Percentiles rank a stretch among this genome's conserved stretches.
These are phyloP conservation scores for Carduelis carduelis DNA, from an alignment of 2,797 vertebrate species.

Conservation along the genomic window DNA sequence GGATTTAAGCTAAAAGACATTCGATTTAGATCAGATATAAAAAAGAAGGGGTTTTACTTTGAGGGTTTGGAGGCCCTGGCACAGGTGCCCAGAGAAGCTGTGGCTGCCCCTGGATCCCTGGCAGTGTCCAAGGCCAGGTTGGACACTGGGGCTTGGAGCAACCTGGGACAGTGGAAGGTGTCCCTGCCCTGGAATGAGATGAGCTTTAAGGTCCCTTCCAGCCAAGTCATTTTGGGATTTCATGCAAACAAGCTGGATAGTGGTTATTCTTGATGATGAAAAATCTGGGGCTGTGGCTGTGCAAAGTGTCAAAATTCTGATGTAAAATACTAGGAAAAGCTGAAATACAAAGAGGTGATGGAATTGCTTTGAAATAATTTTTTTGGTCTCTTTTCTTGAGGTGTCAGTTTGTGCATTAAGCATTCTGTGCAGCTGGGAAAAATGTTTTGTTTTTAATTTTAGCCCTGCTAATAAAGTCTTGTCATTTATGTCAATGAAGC, in stretches of 20 bases:
- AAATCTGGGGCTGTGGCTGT: background rate
- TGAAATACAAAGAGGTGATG: background rate
- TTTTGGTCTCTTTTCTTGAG: background rate
- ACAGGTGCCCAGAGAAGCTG: background rate
- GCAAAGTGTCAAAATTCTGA: background rate
- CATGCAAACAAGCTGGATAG: background rate
- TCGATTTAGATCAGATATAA: background rate
- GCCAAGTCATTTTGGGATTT: background rate
- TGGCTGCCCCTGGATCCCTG: background rate
- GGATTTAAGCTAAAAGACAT: background rate
- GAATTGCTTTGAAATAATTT: background rate
- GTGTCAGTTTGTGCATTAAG: background rate
- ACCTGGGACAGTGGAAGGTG: fast-evolving
- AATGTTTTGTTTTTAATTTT: slow-evolving; percentile 46
- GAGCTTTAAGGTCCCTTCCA: background rate
- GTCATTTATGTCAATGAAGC: slow-evolving; percentile 38
- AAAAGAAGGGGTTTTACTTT: background rate
- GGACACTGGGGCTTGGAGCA: background rate
- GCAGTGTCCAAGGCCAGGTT: fast-evolving
- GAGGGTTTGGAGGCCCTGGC: fast-evolving
- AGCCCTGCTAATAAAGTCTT: slow-evolving; percentile 36
- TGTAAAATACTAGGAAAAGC: background rate
- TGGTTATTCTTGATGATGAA: background rate
- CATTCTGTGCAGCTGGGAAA: background rate
- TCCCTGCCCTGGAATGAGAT: background rate